phyloP scores from a whole-genome alignment of 1,140 invertebrate genomes.

The Heliconius eleuchia region DNA sequence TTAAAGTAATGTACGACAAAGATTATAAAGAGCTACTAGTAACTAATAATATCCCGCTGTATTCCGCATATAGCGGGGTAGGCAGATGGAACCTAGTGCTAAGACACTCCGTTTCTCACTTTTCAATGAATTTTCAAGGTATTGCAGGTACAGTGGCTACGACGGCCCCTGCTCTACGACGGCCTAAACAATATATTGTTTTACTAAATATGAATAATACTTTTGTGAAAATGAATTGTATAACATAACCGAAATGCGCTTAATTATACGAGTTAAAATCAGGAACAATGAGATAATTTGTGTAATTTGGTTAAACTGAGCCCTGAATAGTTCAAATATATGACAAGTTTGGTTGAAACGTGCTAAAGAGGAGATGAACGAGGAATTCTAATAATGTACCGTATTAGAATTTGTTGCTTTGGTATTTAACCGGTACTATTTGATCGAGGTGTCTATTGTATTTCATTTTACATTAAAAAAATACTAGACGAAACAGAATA shows the following conservation, averaged over 20 bases:
- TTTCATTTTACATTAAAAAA: not conserved
- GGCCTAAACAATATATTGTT: no score
- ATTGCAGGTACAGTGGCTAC: no score
- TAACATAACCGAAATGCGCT: not conserved
- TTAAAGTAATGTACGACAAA: no score
- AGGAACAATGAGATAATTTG: not conserved
- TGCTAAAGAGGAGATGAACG: not conserved
- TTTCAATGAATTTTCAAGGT: no score
- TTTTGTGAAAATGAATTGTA: not conserved
- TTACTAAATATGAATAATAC: no score
- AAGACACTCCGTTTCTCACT: no score
- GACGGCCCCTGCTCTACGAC: no score
- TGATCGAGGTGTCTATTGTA: not conserved
- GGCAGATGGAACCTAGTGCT: no score
- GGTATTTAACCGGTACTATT: not conserved
- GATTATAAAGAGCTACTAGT: no score
- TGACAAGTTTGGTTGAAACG: slow-evolving; percentile 1
- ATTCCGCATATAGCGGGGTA: no score
- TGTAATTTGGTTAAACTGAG: slow-evolving; percentile 8
- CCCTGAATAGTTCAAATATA: slow-evolving; percentile 8
- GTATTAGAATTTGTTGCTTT: not conserved
- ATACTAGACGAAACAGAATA: not conserved
- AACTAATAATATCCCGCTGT: no score
- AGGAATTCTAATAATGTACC: slow-evolving; percentile 4
- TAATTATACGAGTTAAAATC: not conserved